Evolutionary conservation across 2,888 invertebrate genomes (phyloP).

Genomic region (Xestia xanthographa): DNA sequence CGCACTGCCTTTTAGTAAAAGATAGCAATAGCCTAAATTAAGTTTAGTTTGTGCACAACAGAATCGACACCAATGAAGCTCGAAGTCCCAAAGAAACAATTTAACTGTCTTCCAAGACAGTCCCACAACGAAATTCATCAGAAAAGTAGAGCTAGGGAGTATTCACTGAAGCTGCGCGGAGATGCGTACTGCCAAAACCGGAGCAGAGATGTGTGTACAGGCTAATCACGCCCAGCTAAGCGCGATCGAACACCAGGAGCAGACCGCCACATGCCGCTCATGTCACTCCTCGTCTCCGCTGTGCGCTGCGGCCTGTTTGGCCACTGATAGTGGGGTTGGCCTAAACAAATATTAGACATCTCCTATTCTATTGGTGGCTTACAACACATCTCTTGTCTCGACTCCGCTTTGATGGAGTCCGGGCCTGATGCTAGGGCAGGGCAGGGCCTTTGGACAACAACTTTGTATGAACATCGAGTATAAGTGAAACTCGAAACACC

Average conservation of each 20-base stretch:
- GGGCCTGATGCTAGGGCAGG: too few relatives aligned
- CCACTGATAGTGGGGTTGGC: background rate
- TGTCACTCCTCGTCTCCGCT: background rate
- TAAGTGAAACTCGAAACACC: conserved; percentile 6
- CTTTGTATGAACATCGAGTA: background rate
- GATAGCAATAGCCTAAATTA: too few relatives aligned
- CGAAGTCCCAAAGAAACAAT: too few relatives aligned
- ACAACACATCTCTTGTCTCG: background rate
- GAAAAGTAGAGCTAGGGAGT: background rate
- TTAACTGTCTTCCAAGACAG: too few relatives aligned
- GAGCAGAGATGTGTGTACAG: background rate
- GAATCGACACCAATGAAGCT: too few relatives aligned
- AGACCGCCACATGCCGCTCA: background rate
- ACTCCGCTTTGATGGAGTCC: too few relatives aligned
- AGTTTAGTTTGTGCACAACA: too few relatives aligned
- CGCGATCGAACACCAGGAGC: background rate
- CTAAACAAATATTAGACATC: background rate
- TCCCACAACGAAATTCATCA: too few relatives aligned
- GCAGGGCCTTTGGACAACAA: too few relatives aligned
- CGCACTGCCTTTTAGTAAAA: too few relatives aligned
- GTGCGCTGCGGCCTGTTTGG: background rate
- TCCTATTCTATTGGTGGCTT: background rate
- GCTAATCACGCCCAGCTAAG: background rate
- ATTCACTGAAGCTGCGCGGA: background rate
- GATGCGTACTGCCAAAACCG: background rate